Evolutionary conservation across 2,888 invertebrate species (phyloP), one percentile per base, ranked within the genome.

Genomic region (Lordiphosa fenestrarum): DNA sequence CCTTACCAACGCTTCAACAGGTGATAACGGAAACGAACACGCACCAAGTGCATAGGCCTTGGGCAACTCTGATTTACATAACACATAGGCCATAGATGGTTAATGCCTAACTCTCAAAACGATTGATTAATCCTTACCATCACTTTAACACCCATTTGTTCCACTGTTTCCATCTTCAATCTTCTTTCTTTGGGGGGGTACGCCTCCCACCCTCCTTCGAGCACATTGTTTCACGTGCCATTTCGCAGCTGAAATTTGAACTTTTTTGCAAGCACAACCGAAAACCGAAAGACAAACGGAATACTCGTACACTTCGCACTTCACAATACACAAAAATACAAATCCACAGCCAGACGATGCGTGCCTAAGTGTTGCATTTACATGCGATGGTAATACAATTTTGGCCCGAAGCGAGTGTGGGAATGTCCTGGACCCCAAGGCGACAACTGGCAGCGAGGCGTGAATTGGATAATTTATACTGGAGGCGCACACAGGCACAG

Each of bases 281-380:
- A 53, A 72, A 54, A 55, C 63, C 58, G 53, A 74, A 70, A 72
- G 63, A 72, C 67, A 77, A 66, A 75, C 73, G 74, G 58, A 69
- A 76, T 63, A 66, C 30, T 30, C 30, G 10, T 30, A 30, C 64
- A 60, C 66, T 80, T 64, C 57, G 72, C 53, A 54, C 69, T 80
- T 64, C 57, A 74, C 53, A 54, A 51, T 54, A 48, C 38, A 37
- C 30, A 25, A 53, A 44, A 36, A 54, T 60, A 51, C 66, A 69
- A 65, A 76, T 69, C 61, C 57, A 54, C 46, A 54, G 64, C 36
- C 55, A 62, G 40, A 57, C 23, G 59, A 46, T 82, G 82, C 84
- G 82, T 82, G 82, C 84, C 82, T 80, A 82, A 82, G 82, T 82
- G 83, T 69, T 77, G 81, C 81, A 81, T 84, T 81, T 84, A 81